These are phyloP conservation scores for Tonatia bakeri DNA, from an alignment of 2,113 vertebrate species.

Conservation along the genomic window DNA sequence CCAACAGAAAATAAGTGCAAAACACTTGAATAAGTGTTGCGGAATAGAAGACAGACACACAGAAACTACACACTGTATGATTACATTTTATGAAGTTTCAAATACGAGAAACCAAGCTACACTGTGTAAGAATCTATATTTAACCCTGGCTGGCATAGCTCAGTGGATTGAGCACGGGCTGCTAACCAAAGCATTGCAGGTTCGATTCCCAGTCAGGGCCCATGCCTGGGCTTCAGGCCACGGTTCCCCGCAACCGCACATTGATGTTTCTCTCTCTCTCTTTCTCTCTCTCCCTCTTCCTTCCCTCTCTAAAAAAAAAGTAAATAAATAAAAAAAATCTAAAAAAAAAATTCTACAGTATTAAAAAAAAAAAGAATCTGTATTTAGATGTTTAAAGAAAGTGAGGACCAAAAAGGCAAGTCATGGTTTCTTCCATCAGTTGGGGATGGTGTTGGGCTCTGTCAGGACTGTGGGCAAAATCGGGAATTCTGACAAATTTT, in stretches of 20 bases:
- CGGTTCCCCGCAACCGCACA: too few species aligned
- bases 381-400: background rate
- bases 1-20: background rate
- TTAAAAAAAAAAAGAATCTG: too few species aligned
- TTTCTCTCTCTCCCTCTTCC: too few species aligned
- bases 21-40: background rate
- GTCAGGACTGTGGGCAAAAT: background rate
- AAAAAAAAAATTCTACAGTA: too few species aligned
- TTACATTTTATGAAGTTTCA: background rate
- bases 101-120: background rate
- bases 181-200: too few species aligned
- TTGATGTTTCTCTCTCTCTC: too few species aligned
- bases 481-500: background rate
- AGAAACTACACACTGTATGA: background rate
- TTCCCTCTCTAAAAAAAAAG: too few species aligned
- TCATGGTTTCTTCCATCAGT: background rate
- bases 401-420: rapidly evolving
- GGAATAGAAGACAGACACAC: background rate
- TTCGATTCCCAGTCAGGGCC: too few species aligned
- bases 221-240: too few species aligned
- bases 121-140: background rate
- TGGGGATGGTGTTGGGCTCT: background rate
- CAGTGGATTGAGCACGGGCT: too few species aligned
- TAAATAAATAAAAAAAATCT: too few species aligned
- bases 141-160: too few species aligned